Evolutionary conservation across 2,797 vertebrate species (phyloP), one percentile per base, ranked within the genome.

Genomic region (Myotis myotis): DNA sequence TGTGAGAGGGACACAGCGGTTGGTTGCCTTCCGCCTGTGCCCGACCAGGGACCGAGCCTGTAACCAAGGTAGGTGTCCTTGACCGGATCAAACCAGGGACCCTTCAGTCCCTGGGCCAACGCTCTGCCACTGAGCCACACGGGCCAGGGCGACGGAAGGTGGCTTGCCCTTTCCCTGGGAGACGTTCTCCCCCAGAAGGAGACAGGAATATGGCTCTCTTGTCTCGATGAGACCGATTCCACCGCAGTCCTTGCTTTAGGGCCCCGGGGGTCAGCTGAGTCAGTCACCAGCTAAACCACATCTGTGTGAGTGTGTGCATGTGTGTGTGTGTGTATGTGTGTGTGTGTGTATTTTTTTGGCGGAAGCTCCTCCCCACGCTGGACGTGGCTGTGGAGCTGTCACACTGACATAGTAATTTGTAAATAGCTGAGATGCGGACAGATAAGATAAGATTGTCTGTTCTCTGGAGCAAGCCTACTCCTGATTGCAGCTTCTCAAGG

Each of bases 381-480:
- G 4, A 44, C 74, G 55, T 94, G 80, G 49, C 12, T 70, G 74
- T 38, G 78, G n/a, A 79, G 36, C 17, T 89, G 36, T 72, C 89
- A 71, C 6, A 33, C 30, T 57, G 30, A 51, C 91, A 64, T 16
- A 23, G 30, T 51, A 82, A 79, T 53, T 44, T 57, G 57, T 70
- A 79, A 89, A n/a, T 51, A 85, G 33, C 84, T 93, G 79, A 68
- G 82, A 64, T 94, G 76, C 60, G 15, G 66, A 91, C 30, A 87
- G 82, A 91, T 60, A 8, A 30, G 62, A 30, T n/a, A 60, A 82
- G 87, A 93, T 89, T 38, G 94, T 93, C 55, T 82, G 22, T 8
- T 28, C 49, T 47, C 15, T 19, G 22, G 66, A 38, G 6, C 33
- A 47, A 36, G 51, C 22, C 64, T 72, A 36, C 13, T 60, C 49